phyloP scores from a whole-genome alignment of 2,888 invertebrate species.

The Pandemis heparana region DNA sequence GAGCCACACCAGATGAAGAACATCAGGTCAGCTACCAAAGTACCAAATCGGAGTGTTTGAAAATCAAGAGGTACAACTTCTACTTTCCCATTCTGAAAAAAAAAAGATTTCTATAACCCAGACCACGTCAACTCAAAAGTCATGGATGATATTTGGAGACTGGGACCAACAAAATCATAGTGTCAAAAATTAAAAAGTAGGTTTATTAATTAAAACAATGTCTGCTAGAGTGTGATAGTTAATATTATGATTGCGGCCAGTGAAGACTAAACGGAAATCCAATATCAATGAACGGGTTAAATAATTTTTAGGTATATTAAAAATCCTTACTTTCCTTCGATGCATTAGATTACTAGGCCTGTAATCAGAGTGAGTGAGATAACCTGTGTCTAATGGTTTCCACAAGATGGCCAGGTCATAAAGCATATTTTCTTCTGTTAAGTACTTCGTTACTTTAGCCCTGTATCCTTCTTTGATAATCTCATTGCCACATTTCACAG shows the following conservation, averaged over 20 bases:
- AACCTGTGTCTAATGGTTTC: constrained; percentile 50
- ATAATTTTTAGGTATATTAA: neutral
- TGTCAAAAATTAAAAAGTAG: too few species aligned
- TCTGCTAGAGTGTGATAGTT: too few species aligned
- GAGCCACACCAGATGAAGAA: constrained; percentile 8
- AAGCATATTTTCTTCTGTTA: constrained; percentile 37
- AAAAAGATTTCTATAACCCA: neutral
- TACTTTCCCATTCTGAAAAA: neutral
- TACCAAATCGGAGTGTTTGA: neutral
- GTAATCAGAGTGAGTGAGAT: constrained; percentile 60
- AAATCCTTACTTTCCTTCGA: constrained; percentile 45
- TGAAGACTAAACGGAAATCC: neutral
- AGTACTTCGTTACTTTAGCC: constrained; percentile 48
- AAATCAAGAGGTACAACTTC: constrained; percentile 44
- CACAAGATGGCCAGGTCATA: constrained; percentile 24
- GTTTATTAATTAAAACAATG: too few species aligned
- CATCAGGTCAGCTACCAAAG: constrained; percentile 5
- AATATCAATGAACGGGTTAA: neutral
- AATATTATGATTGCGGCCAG: too few species aligned
- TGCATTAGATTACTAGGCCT: constrained; percentile 58
- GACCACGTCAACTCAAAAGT: neutral
- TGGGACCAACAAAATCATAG: too few species aligned
- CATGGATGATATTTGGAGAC: too few species aligned
- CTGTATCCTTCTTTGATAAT: constrained; percentile 52
- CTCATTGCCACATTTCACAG: neutral